These are phyloP conservation scores for Toxotes chatareus DNA, from an alignment of 2,113 vertebrate genomes.

Conservation along the genomic window DNA sequence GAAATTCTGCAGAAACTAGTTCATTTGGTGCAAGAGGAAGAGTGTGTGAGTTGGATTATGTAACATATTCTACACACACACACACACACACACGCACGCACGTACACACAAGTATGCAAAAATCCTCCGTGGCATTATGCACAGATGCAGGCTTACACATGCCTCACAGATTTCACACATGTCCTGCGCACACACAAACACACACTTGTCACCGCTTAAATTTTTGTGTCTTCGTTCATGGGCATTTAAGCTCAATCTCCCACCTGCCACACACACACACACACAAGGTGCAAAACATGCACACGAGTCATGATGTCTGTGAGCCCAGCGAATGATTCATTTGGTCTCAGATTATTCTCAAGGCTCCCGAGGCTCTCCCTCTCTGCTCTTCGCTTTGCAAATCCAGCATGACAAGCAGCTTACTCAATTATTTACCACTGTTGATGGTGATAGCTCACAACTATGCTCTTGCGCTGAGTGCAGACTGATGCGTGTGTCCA, in stretches of 20 bases:
- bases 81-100: conserved; percentile 13
- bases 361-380: conserved; percentile 53
- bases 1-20: conserved; percentile 92
- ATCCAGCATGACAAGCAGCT: conserved; percentile 72
- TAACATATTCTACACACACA: conserved; percentile 61
- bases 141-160: conserved; percentile 53
- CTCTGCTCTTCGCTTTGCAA: conserved; percentile 54
- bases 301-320: conserved; percentile 47
- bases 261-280: conserved; percentile 45
- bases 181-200: neutral
- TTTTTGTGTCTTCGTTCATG: conserved; percentile 27
- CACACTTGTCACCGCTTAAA: conserved; percentile 34
- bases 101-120: conserved; percentile 1
- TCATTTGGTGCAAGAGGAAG: conserved; percentile 93
- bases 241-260: conserved; percentile 27
- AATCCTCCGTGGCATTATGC: conserved; percentile 48
- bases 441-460: conserved; percentile 68
- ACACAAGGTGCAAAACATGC: conserved; percentile 38
- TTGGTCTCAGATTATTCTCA: conserved; percentile 50
- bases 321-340: conserved; percentile 61
- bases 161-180: conserved; percentile 33
- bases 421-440: conserved; percentile 74
- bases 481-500: neutral
- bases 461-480: conserved; percentile 21
- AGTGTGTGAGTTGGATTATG: conserved; percentile 89